A percentile compares a stretch with the other conserved stretches of the same genome.
Conservation (phyloP, 2,888 invertebrate species). For the Bursaphelenchus okinawaensis region DNA sequence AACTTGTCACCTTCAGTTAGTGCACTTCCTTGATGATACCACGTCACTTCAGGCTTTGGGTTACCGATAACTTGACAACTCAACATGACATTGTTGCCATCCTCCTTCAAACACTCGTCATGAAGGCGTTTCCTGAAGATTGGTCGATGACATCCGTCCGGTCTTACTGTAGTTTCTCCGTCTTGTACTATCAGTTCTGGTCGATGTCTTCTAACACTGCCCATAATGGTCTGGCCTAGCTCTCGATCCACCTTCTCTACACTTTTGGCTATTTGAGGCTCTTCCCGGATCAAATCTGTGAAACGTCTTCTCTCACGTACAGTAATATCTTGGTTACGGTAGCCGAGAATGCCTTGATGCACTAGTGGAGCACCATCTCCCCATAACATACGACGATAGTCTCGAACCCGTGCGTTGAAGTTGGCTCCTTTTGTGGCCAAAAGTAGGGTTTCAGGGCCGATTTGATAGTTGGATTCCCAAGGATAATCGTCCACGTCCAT, state of each 20-base stretch:
- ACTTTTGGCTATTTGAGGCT: constrained; percentile 31
- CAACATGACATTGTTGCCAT: constrained; percentile 67
- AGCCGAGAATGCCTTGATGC: constrained; percentile 47
- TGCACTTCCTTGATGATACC: constrained; percentile 63
- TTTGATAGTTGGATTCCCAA: constrained; percentile 65
- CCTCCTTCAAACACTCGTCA: constrained; percentile 74
- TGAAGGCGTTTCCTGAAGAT: constrained; percentile 83
- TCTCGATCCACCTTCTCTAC: constrained; percentile 25
- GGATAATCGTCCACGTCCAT: constrained; percentile 57
- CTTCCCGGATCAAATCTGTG: constrained; percentile 36
- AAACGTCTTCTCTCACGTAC: constrained; percentile 54
- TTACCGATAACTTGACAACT: constrained; percentile 69
- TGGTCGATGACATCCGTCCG: constrained; percentile 63
- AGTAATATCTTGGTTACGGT: constrained; percentile 52
- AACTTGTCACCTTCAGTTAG: constrained; percentile 35
- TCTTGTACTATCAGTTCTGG: constrained; percentile 31
- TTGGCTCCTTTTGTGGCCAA: constrained; percentile 85
- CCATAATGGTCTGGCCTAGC: constrained; percentile 6
- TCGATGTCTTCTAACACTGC: constrained; percentile 18
- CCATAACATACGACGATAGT: constrained; percentile 49
- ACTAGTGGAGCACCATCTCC: constrained; percentile 49
- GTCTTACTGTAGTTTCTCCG: constrained; percentile 34
- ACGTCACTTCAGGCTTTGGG: constrained; percentile 78
- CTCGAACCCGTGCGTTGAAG: constrained; percentile 70
- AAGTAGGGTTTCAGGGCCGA: constrained; percentile 91